Evolutionary conservation across 2,888 invertebrate species (phyloP), one percentile per base, ranked within the genome.

Genomic region (Cerastis rubricosa): DNA sequence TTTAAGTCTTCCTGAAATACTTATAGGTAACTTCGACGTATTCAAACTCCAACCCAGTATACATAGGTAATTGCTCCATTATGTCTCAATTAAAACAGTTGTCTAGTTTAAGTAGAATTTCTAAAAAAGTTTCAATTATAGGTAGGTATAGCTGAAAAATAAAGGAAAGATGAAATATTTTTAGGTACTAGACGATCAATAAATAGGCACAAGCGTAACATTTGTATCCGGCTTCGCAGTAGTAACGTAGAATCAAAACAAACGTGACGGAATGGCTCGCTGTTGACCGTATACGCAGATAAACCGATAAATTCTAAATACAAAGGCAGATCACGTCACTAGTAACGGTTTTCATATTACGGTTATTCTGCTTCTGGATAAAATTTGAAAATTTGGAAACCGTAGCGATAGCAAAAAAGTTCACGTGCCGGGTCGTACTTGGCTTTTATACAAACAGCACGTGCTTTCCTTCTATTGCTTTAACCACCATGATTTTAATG

Each of bases 381-480:
- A 89, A 91, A 92, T 91, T 91, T 90, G 87, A 87, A 90, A 90
- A 90, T 90, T 89, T 90, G 85, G 90, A 91, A 91, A 92, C 90
- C 90, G 91, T 91, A 90, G 89, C 85, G 86, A 80, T 87, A 87
- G 89, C 89, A 91, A 93, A 93, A 93, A 93, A 87, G 74, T 85
- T 87, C 91, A 78, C 94, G 94, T 94, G 94, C 94, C 92, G 89
- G 94, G 94, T 94, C 93, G 89, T 69, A 76, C 68, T 54, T 80
- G 78, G 81, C 83, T 83, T 86, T 87, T 91, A 86, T 86, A 84
- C 90, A 93, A 94, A 93, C 90, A 94, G 90, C 92, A 92, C 93
- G 93, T 89, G 81, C 88, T 69, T 69, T 76, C 66, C 66, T 68
- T 57, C 76, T 86, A 81, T 86, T 80, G 59, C 69, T 78, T 75